Evolutionary conservation across 2,113 vertebrate genomes (phyloP), one percentile per base, ranked within the genome.

Genomic region (Ptyas mucosa): DNA sequence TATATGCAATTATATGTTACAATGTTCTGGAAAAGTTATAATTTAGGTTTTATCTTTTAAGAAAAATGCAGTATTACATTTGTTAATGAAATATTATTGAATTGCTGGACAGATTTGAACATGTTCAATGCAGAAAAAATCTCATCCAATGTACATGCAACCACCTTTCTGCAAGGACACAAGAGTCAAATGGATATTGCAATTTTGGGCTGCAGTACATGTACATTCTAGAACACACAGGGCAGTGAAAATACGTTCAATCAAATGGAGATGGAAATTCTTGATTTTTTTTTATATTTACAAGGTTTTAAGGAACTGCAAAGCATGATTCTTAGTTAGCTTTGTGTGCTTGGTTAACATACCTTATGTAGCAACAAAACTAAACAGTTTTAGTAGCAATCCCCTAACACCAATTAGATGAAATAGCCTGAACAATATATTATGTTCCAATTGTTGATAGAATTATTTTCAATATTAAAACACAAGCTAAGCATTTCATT

Each of bases 131-230:
- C 52, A 85, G 88, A 34, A 15, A 61, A 92, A 61, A 14, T 18
- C 24, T 89, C 51, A 54, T 34, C 8, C 14, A 57, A 85, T 49
- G 14, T 29, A n/a, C 52, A 49, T 24, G 85, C 9, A 51, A 52
- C 93, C 8, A 52, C 29, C 54, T 90, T 53, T 87, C 87, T 92
- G 92, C 90, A 95, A 95, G 81, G 88, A 92, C 94, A 85, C 12
- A 85, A 93, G 92, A 91, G 94, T 87, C 91, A 92, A 89, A 86
- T 23, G 93, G 88, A 93, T 89, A 94, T 91, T 3, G 1, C 89
- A 81, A 94, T 93, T 95, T 81, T 92, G 34, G 75, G 94, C 92
- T 61, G 81, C 69, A 95, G 92, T 87, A 89, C 81, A 94, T 90
- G 91, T 1, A 54, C 0, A 0, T 51, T 94, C 55, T 92, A 81